phyloP scores from a whole-genome alignment of 2,797 vertebrate species.

The Anas flavirostris region DNA sequence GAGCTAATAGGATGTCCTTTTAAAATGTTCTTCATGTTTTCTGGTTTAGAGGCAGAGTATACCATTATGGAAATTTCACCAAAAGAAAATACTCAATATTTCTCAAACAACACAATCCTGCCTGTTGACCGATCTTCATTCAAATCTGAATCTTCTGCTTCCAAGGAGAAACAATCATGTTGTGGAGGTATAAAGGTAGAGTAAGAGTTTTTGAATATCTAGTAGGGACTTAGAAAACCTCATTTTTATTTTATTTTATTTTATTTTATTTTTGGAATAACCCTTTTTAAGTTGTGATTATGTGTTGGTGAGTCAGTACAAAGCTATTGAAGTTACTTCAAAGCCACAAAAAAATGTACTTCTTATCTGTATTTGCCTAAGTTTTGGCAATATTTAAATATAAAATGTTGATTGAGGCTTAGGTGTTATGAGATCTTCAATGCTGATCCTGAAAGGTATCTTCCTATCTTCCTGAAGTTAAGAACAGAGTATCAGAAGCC shows the following conservation, averaged over 20 bases:
- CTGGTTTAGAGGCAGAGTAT: constrained; percentile 50
- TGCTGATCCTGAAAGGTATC: background rate
- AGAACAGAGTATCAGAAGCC: background rate
- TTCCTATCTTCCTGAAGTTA: background rate
- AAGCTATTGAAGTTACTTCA: background rate
- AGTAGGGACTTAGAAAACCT: background rate
- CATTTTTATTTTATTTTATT: background rate
- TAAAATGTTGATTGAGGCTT: background rate
- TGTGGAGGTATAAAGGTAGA: constrained; percentile 89
- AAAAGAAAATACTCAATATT: constrained; percentile 75
- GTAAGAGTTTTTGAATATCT: constrained; percentile 9
- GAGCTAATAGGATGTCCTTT: constrained; percentile 43
- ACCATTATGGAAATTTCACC: constrained; percentile 72
- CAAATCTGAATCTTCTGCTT: constrained; percentile 68
- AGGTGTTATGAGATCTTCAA: background rate
- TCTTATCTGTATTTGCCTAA: background rate
- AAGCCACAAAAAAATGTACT: background rate
- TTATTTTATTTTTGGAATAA: background rate
- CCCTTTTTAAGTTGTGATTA: background rate
- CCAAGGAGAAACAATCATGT: constrained; percentile 72
- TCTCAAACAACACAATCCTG: constrained; percentile 54
- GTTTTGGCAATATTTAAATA: background rate
- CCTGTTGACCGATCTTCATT: constrained; percentile 69
- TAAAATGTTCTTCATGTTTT: constrained; percentile 51
- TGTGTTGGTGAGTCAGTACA: background rate